phyloP scores from a whole-genome alignment of 2,888 invertebrate genomes.

The Bedellia somnulentella region DNA sequence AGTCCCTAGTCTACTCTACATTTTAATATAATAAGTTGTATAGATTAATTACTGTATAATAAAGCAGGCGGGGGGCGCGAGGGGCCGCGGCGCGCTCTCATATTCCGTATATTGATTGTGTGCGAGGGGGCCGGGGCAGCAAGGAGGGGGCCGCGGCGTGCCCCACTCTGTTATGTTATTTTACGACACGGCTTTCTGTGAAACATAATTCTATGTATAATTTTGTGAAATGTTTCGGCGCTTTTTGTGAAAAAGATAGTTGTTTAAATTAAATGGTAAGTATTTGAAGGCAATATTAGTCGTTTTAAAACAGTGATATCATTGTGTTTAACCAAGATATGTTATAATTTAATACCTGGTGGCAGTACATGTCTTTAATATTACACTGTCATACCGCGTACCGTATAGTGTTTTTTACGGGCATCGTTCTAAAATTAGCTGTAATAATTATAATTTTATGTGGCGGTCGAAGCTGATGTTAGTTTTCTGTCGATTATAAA shows the following conservation, averaged over 20 bases:
- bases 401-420: constrained; percentile 63
- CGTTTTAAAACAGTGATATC: constrained; percentile 21
- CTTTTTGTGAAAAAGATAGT: constrained; percentile 58
- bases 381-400: constrained; percentile 59
- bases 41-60: constrained; percentile 60
- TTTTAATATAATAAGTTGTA: no score
- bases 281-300: constrained; percentile 25
- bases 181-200: constrained; percentile 58
- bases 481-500: constrained; percentile 51
- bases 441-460: constrained; percentile 63
- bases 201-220: constrained; percentile 55
- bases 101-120: constrained; percentile 63
- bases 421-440: constrained; percentile 63
- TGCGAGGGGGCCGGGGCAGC: constrained; percentile 55
- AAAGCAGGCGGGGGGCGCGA: constrained; percentile 60
- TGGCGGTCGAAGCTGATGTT: constrained; percentile 53
- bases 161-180: constrained; percentile 62
- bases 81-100: constrained; percentile 56
- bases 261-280: constrained; percentile 53
- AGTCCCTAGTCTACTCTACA: no score
- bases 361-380: constrained; percentile 38
- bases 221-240: constrained; percentile 61
- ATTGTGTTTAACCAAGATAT: constrained; percentile 42
- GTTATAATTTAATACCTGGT: constrained; percentile 55
- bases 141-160: constrained; percentile 60